Conservation (phyloP, 2,888 invertebrate species). For the Lacanobia oleracea region DNA sequence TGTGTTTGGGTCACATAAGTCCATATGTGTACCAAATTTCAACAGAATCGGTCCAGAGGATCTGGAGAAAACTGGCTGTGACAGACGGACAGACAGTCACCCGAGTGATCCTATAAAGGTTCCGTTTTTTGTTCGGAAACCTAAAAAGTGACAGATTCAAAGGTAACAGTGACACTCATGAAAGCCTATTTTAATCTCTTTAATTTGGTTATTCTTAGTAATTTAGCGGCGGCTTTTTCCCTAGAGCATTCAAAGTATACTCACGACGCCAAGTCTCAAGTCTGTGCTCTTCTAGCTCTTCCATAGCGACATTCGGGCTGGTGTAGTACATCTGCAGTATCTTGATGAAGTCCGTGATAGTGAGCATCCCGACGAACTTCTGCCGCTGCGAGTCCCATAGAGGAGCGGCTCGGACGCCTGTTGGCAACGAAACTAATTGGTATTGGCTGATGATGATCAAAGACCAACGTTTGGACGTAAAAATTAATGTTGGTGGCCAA, state of each 20-base stretch:
- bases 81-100: no score
- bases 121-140: no score
- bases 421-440: slow-evolving; percentile 53
- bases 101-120: no score
- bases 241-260: slow-evolving; percentile 64
- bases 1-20: no score
- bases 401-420: slow-evolving; percentile 98
- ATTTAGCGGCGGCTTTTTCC: not conserved
- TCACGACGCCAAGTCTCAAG: slow-evolving; percentile 98
- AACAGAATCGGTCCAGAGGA: no score
- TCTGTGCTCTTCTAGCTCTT: slow-evolving; percentile 99
- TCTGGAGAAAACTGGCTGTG: no score
- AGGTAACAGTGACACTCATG: no score
- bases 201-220: not conserved
- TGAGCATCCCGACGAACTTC: slow-evolving; percentile 99
- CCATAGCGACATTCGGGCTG: slow-evolving; percentile 97
- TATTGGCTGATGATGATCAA: slow-evolving; percentile 31
- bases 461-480: not conserved
- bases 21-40: no score
- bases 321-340: slow-evolving; percentile 99
- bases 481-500: slow-evolving; percentile 26
- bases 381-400: slow-evolving; percentile 98
- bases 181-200: no score
- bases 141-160: no score
- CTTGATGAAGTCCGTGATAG: slow-evolving; percentile 99